A percentile compares a stretch with the other conserved stretches of the same genome.
phyloP scores from a whole-genome alignment of 1,140 invertebrate species.

The Conopomorpha cramerella region DNA sequence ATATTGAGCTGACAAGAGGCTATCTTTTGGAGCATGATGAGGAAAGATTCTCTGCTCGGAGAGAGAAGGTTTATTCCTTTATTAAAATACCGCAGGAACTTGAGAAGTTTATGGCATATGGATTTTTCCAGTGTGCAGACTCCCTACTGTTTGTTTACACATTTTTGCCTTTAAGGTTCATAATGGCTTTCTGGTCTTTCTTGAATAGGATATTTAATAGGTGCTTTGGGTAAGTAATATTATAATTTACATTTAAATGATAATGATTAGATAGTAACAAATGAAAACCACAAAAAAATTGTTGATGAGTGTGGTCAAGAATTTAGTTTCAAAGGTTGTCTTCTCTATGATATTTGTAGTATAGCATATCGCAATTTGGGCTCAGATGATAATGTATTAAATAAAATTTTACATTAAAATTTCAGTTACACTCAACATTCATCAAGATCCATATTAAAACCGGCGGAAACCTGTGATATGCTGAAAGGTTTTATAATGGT shows the following conservation, averaged over 20 bases:
- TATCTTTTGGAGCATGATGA: slow-evolving; percentile 94
- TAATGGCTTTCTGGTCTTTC: slow-evolving; percentile 83
- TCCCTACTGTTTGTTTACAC: slow-evolving; percentile 98
- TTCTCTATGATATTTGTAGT: too few relatives aligned
- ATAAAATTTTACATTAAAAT: slow-evolving; percentile 4
- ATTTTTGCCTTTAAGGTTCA: slow-evolving; percentile 91
- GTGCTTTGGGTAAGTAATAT: slow-evolving; percentile 69
- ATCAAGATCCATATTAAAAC: slow-evolving; percentile 69
- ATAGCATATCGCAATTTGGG: too few relatives aligned
- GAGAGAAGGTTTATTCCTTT: slow-evolving; percentile 97
- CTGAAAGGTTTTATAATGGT: slow-evolving; percentile 91
- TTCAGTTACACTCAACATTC: not conserved
- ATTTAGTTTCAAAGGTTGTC: too few relatives aligned
- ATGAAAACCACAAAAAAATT: too few relatives aligned
- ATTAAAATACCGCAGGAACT: slow-evolving; percentile 94
- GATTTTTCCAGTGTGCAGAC: slow-evolving; percentile 97
- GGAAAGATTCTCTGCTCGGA: slow-evolving; percentile 87
- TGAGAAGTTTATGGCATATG: slow-evolving; percentile 94
- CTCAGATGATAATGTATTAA: too few relatives aligned
- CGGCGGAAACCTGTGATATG: slow-evolving; percentile 95
- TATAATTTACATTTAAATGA: slow-evolving; percentile 1
- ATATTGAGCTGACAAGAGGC: slow-evolving; percentile 86
- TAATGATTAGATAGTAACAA: too few relatives aligned
- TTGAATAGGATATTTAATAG: slow-evolving; percentile 71
- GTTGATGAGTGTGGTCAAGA: too few relatives aligned